phyloP scores from a whole-genome alignment of 2,113 vertebrate species.

The Euleptes europaea region DNA sequence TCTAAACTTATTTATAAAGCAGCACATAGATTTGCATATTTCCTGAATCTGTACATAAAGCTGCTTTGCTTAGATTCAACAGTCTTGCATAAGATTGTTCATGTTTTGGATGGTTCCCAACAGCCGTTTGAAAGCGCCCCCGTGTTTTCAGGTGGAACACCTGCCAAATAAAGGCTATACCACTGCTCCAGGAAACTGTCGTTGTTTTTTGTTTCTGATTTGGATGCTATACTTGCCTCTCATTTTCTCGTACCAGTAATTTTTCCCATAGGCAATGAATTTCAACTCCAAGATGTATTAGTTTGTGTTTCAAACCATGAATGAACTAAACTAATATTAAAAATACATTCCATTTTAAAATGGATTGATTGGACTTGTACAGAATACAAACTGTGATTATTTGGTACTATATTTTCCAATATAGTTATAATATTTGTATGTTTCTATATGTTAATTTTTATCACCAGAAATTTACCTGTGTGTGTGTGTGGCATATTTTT shows the following conservation, averaged over 20 bases:
- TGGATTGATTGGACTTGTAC: not conserved
- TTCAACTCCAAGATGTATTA: not conserved
- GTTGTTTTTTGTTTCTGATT: not conserved
- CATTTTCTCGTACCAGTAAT: not conserved
- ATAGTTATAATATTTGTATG: not conserved
- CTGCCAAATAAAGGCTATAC: not conserved
- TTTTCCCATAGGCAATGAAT: not conserved
- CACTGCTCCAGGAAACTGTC: not conserved
- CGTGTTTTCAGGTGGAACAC: not conserved
- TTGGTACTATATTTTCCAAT: not conserved
- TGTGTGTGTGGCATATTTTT: too few species aligned
- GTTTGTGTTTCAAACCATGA: not conserved
- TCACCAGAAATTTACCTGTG: not conserved
- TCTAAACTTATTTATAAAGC: slow-evolving; percentile 31
- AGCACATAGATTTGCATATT: slow-evolving; percentile 30
- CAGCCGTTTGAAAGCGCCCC: not conserved
- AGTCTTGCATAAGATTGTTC: slow-evolving; percentile 32
- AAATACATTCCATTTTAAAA: not conserved
- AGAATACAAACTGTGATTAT: not conserved
- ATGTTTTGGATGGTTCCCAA: not conserved
- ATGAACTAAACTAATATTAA: not conserved
- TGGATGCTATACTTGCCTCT: not conserved
- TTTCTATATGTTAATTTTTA: not conserved
- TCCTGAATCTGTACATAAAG: slow-evolving; percentile 8
- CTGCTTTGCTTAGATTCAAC: not conserved